phyloP scores from a whole-genome alignment of 2,888 invertebrate species.

The Ditula angustiorana region DNA sequence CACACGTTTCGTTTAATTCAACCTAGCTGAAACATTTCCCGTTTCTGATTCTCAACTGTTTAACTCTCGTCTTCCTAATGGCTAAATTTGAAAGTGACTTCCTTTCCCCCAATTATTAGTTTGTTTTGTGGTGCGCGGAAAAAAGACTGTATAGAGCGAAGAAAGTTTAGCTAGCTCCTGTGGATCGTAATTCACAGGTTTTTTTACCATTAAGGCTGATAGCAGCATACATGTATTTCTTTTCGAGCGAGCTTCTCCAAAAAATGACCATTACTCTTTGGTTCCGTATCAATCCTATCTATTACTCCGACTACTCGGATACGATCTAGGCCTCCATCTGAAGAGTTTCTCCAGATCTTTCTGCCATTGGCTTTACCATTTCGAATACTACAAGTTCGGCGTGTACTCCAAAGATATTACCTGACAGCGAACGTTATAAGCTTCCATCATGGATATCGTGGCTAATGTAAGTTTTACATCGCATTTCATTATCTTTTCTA shows the following conservation, averaged over 20 bases:
- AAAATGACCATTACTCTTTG: slow-evolving; percentile 81
- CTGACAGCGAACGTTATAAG: slow-evolving; percentile 58
- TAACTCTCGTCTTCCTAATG: slow-evolving; percentile 61
- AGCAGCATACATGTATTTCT: slow-evolving; percentile 77
- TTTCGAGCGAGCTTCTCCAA: slow-evolving; percentile 69
- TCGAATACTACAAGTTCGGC: slow-evolving; percentile 81
- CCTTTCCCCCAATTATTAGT: slow-evolving; percentile 69
- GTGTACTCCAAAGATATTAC: slow-evolving; percentile 79
- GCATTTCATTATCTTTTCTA: slow-evolving; percentile 16
- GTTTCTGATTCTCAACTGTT: slow-evolving; percentile 39
- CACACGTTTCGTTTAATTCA: slow-evolving; percentile 48
- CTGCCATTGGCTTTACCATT: slow-evolving; percentile 81
- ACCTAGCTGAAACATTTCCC: no score
- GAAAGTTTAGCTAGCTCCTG: neutral
- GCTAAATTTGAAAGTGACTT: slow-evolving; percentile 80
- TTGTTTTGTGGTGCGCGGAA: slow-evolving; percentile 49
- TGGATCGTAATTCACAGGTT: slow-evolving; percentile 37
- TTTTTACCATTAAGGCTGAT: slow-evolving; percentile 64
- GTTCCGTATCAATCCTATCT: slow-evolving; percentile 87
- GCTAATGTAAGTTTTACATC: slow-evolving; percentile 82
- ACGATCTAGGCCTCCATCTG: slow-evolving; percentile 77
- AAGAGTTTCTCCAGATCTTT: slow-evolving; percentile 63
- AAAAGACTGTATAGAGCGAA: slow-evolving; percentile 38
- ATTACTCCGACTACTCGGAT: slow-evolving; percentile 89
- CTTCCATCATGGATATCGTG: slow-evolving; percentile 82